These are phyloP conservation scores for Gambelia wislizenii DNA, from an alignment of 2,797 vertebrate species.

Conservation along the genomic window DNA sequence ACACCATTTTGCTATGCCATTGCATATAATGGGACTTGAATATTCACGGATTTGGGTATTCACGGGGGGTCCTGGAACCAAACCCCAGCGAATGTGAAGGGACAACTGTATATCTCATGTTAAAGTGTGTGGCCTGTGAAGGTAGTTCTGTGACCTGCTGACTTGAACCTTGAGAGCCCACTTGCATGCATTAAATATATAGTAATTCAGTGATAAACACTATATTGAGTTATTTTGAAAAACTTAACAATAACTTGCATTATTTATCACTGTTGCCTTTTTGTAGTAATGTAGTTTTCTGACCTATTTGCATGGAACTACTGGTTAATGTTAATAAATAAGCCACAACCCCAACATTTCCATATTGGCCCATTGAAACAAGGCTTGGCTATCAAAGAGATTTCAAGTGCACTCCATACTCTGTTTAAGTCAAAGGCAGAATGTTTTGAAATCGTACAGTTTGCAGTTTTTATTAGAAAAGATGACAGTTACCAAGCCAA, in stretches of 20 bases:
- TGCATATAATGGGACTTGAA: too few species aligned
- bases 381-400: not conserved
- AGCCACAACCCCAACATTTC: slow-evolving; percentile 8
- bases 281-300: not conserved
- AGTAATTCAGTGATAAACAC: not conserved
- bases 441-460: not conserved
- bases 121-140: not conserved
- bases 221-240: not conserved
- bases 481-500: not conserved
- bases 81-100: too few species aligned
- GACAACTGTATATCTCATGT: too few species aligned
- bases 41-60: too few species aligned
- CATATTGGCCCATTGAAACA: not conserved
- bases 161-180: not conserved
- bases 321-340: slow-evolving; percentile 12
- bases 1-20: too few species aligned
- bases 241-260: not conserved
- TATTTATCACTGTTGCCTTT: not conserved
- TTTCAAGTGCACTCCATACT: too few species aligned
- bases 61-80: too few species aligned
- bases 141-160: not conserved
- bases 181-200: not conserved
- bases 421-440: not conserved
- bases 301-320: not conserved
- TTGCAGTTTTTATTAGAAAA: not conserved